phyloP scores from a whole-genome alignment of 1,140 invertebrate species.

The Heliconius hermathena region DNA sequence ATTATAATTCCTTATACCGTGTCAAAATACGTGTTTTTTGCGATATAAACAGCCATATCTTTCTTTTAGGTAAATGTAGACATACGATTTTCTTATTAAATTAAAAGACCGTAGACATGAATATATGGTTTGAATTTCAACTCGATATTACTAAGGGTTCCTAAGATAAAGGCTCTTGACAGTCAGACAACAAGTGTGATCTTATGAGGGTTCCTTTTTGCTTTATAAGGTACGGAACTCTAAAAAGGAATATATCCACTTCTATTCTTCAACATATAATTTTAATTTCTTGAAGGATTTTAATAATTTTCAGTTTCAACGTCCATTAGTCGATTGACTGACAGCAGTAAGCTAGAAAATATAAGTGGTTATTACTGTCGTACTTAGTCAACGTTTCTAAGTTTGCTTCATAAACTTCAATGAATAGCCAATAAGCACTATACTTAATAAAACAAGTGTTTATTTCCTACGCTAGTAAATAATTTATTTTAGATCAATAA shows the following conservation, averaged over 20 bases:
- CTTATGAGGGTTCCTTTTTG: too few species aligned
- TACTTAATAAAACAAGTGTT: background rate
- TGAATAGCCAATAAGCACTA: constrained; percentile 4
- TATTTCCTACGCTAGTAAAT: background rate
- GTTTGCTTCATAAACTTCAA: constrained; percentile 2
- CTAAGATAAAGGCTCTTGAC: too few species aligned
- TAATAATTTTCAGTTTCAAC: background rate
- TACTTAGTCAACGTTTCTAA: background rate
- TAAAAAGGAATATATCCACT: background rate
- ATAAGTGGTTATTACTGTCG: constrained; percentile 8
- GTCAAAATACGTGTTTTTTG: too few species aligned
- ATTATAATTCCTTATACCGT: too few species aligned
- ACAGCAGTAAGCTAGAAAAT: constrained; percentile 8
- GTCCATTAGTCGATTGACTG: background rate
- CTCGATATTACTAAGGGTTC: too few species aligned
- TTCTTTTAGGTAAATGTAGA: too few species aligned
- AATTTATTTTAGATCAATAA: background rate
- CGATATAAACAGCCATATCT: too few species aligned
- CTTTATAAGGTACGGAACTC: too few species aligned
- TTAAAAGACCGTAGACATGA: too few species aligned
- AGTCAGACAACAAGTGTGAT: too few species aligned
- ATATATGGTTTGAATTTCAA: too few species aligned
- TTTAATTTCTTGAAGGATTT: background rate
- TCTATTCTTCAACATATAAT: background rate
- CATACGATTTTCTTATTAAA: too few species aligned